Conservation (phyloP, 2,797 vertebrate species). For the Bufotes viridis region DNA sequence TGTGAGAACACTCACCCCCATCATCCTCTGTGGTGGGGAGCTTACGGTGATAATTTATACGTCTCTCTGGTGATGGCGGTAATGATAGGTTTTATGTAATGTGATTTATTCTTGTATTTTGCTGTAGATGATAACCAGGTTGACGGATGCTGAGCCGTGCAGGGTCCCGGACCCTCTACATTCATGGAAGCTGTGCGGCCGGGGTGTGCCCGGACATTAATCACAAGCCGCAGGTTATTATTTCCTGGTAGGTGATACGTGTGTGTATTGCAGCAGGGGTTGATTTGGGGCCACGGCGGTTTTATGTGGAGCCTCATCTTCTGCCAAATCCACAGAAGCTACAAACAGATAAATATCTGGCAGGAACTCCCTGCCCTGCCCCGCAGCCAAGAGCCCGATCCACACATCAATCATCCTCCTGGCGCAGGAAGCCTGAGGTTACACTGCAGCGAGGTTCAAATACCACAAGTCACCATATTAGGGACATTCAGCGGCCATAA, state of each 20-base stretch:
- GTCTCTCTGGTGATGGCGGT: background rate
- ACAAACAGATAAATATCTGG: background rate
- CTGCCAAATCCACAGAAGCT: conserved; percentile 11
- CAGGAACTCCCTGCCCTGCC: conserved; percentile 11
- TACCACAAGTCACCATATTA: background rate
- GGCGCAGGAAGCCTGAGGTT: background rate
- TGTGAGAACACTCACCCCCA: background rate
- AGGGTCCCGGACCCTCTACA: background rate
- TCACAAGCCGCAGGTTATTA: background rate
- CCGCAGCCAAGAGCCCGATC: background rate
- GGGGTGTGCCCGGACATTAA: background rate
- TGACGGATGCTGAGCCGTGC: background rate
- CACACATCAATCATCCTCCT: background rate
- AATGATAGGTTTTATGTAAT: background rate
- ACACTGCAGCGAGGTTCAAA: background rate
- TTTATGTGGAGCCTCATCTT: background rate
- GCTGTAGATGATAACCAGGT: background rate
- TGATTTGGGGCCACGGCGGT: background rate
- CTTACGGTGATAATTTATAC: background rate
- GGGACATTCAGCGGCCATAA: background rate
- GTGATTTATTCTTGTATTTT: background rate
- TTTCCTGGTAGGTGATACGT: background rate
- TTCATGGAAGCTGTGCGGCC: background rate
- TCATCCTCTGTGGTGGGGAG: background rate
- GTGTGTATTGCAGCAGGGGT: background rate